Conservation (phyloP, 2,797 vertebrate genomes). For the Gymnodraco acuticeps region DNA sequence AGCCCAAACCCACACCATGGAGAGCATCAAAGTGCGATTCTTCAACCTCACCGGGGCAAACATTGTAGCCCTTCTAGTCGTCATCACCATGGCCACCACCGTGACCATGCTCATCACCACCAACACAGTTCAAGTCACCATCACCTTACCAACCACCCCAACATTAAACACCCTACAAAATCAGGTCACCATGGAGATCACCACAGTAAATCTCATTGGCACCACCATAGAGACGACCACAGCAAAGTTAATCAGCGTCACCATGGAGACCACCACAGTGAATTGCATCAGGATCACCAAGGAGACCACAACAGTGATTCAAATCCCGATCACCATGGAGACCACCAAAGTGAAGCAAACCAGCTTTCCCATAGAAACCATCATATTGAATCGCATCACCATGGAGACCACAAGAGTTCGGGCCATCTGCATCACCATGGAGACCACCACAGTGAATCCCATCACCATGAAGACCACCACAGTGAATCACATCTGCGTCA, state of each 20-base stretch:
- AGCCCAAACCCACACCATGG: conserved; percentile 14
- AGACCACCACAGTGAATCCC: conserved; percentile 6
- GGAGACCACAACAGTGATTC: conserved; percentile 7
- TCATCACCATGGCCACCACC: conserved; percentile 21
- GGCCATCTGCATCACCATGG: conserved; percentile 27
- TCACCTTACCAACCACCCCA: conserved; percentile 15
- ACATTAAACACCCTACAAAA: conserved; percentile 12
- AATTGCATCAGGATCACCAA: conserved; percentile 8
- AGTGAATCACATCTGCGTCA: background rate
- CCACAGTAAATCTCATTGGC: conserved; percentile 14
- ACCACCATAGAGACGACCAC: conserved; percentile 18
- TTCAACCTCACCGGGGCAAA: conserved; percentile 25
- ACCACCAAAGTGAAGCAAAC: conserved; percentile 14
- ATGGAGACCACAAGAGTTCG: conserved; percentile 18
- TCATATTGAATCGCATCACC: background rate
- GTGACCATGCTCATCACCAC: conserved; percentile 12
- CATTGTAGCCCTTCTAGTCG: conserved; percentile 2
- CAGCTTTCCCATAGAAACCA: conserved; percentile 24
- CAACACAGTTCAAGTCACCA: conserved; percentile 23
- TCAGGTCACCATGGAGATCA: conserved; percentile 28
- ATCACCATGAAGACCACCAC: conserved; percentile 22
- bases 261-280: conserved; percentile 16
- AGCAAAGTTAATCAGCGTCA: conserved; percentile 1
- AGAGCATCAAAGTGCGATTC: background rate
- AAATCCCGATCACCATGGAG: conserved; percentile 11